Base-by-base conservation (phyloP, 2,797 vertebrate species). In the Podarcis lilfordi region DNA sequence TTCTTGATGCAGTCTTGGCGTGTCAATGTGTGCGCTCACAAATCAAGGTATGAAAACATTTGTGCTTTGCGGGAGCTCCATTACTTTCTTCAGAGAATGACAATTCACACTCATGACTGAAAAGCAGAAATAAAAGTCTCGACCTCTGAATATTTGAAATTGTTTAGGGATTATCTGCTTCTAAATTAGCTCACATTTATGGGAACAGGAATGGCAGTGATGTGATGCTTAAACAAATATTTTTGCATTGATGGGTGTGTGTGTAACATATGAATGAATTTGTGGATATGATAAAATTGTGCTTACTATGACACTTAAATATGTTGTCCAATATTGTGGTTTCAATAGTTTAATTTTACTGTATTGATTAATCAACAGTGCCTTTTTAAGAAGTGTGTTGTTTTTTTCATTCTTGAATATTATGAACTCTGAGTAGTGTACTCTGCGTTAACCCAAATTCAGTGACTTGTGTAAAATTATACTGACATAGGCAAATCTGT, bases 91-190 rank as follows among this genome's bases (percentile, higher is more conserved):
- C 25, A 27, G 37, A 87, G 80, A 91, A 13, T 81, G 66, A n/a
- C 6, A 78, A 72, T 79, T 85, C 69, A n/a, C 35, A 8, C 64
- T 69, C n/a, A 82, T 17, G 68, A 32, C 1, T 85, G 69, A 90
- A 92, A 90, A 91, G 75, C 69, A 91, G 21, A 87, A 92, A 85
- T 86, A 40, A 86, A 55, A 86, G 32, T 87, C 74, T 82, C 91
- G 86, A 80, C 91, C 86, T 93, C 43, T 91, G 78, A 91, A 81
- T 0, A 0, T 19, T 3, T 83, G 79, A 68, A 90, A 78, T 1
- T 0, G 88, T 4, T 0, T 0, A 0, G 59, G 59, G 77, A 45
- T 85, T 91, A 82, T 40, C 19, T 50, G 21, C 4, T 82, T 71
- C 21, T 40, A 35, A 89, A 78, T 91, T 81, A 91, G 43, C 6